phyloP scores from a whole-genome alignment of 2,113 vertebrate species.

The Urocitellus parryii region DNA sequence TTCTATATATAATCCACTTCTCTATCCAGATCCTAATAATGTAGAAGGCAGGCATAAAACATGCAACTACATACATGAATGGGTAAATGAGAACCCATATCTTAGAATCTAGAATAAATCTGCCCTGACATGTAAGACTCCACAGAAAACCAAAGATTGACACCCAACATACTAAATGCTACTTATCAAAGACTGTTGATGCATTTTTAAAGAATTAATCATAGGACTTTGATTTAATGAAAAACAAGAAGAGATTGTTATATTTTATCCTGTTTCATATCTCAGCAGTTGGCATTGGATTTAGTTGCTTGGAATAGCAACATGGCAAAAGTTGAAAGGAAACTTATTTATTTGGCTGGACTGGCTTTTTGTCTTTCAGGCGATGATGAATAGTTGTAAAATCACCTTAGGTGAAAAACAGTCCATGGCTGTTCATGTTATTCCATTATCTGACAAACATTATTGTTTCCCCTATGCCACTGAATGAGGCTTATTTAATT shows the following conservation, averaged over 20 bases:
- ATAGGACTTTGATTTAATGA: slow-evolving; percentile 17
- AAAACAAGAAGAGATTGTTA: slow-evolving; percentile 39
- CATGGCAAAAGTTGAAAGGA: slow-evolving; percentile 56
- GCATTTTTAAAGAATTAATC: slow-evolving; percentile 50
- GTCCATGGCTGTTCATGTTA: background rate
- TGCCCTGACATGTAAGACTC: background rate
- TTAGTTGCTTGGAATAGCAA: slow-evolving; percentile 34
- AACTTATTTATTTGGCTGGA: slow-evolving; percentile 22
- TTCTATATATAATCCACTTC: background rate
- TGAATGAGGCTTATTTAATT: background rate
- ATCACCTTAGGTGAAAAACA: slow-evolving; percentile 12
- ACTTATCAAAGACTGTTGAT: background rate
- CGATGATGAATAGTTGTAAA: slow-evolving; percentile 29
- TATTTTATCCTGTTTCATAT: slow-evolving; percentile 57
- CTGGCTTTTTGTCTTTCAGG: slow-evolving; percentile 25
- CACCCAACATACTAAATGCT: background rate
- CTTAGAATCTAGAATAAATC: slow-evolving; percentile 16
- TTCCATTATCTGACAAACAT: background rate
- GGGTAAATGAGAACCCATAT: background rate
- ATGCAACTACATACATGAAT: background rate
- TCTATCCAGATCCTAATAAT: background rate
- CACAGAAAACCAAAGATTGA: slow-evolving; percentile 17
- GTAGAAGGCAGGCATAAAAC: background rate
- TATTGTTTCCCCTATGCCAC: too few species aligned
- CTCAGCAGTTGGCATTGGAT: background rate